Evolutionary conservation across 2,888 invertebrate species (phyloP), one percentile per base, ranked within the genome.

Genomic region (Tortrix viridana): DNA sequence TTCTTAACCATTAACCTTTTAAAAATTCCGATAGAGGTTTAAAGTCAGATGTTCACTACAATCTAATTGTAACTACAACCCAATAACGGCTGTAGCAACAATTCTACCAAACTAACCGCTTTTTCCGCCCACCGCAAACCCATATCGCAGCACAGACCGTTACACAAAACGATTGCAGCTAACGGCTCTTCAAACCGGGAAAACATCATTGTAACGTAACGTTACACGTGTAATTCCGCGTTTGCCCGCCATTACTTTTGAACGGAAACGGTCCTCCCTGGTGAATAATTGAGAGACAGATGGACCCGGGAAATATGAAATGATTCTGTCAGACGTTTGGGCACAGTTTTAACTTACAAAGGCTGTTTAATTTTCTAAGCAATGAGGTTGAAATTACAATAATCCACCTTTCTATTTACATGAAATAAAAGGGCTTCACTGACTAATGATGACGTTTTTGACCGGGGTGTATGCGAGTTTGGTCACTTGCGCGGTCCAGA

Each of bases 201-300:
- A 86, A 88, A 87, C 88, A 85, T 84, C 82, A 87, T 86, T 49
- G 54, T 49, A 61, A 19, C 50, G 26, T 32, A 60, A 54, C 43
- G 52, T 52, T 58, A 56, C 47, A 58, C 85, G 88, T 88, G 81
- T 88, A 88, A 88, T 86, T 85, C 85, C 81, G 77, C 81, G 79
- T 85, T 84, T 85, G 84, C 84, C 85, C 85, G 81, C 80, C 88
- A 85, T 90, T 88, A 89, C 88, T 87, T 88, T 80, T 78, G 79
- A 78, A 80, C 80, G 82, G 83, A 58, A 61, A 52, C 44, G 57
- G 61, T 77, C 75, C 79, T 74, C 77, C 75, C 79, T 74, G 74
- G 82, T 89, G 87, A 89, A 88, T 89, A 88, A 89, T 88, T 88
- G 85, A 88, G 80, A 84, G 86, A 86, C 84, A 86, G 85, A 87